Base-by-base conservation (phyloP, 2,888 invertebrate genomes). In the Macrophya annulata region DNA sequence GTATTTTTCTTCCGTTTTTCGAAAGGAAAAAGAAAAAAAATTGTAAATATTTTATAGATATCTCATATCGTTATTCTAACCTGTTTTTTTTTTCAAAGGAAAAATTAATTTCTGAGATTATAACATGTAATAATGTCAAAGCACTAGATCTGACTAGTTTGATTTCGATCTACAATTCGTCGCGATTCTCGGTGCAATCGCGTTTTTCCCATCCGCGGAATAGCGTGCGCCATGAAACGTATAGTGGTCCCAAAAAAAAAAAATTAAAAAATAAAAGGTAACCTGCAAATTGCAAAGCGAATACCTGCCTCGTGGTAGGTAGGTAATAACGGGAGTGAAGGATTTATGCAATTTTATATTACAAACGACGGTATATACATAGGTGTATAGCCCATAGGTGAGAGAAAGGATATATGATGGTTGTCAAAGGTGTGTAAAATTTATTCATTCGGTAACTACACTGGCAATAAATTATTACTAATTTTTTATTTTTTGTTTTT, bases 261-360 rank as follows among this genome's bases (percentile, higher is more conserved):
- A 31, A 31, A 31, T n/a, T n/a, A n/a, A n/a, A n/a, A n/a, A n/a
- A n/a, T 21, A 45, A 81, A 59, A 65, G 81, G 40, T n/a, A 43
- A 31, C 81, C 59, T 59, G 45, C 21, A 62, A 62, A 81, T 81
- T 62, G 48, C 68, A 25, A 37, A 51, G 31, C 68, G 48, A 71
- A 65, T 55, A 65, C 82, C 65, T 82, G 40, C 31, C 31, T 68
- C 68, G 83, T 45, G 45, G 72, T 62, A 15, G 31, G 31, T 31
- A 31, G 31, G 31, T 62, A 68, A 68, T 83, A 68, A 65, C 83
- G 68, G 68, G 65, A 45, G 48, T 83, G 31, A 48, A 83, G 45
- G 71, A 83, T 83, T 83, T 48, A 68, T 71, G 81, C 59, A 62
- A 62, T 81, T 81, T 81, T 62, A 62, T 81, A 59, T 62, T 81